phyloP scores from a whole-genome alignment of 2,888 invertebrate genomes.

The Sepioteuthis lessoniana region DNA sequence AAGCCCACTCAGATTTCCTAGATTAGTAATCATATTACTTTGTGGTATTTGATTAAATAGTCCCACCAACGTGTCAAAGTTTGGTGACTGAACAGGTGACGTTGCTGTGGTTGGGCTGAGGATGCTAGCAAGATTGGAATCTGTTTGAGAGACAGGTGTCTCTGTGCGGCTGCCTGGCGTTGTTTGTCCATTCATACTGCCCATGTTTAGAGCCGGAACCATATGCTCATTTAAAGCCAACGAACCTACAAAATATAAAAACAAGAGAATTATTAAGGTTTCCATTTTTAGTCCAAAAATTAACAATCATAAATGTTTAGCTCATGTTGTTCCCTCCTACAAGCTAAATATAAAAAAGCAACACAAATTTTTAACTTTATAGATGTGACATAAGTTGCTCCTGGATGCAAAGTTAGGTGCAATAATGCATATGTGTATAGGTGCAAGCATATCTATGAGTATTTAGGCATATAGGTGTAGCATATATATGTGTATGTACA shows the following conservation, averaged over 20 bases:
- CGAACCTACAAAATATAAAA: constrained; percentile 61
- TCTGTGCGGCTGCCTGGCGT: constrained; percentile 58
- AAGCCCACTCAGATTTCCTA: constrained; percentile 52
- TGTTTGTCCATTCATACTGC: constrained; percentile 52
- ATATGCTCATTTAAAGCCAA: constrained; percentile 71
- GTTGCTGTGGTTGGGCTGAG: constrained; percentile 52
- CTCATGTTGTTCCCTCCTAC: too few relatives aligned
- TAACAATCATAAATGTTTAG: too few relatives aligned
- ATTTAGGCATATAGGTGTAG: too few relatives aligned
- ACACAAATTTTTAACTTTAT: too few relatives aligned
- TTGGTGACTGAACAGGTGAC: constrained; percentile 60
- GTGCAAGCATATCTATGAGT: too few relatives aligned
- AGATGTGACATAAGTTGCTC: too few relatives aligned
- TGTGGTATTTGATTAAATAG: constrained; percentile 59
- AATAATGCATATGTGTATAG: too few relatives aligned
- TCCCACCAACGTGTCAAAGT: constrained; percentile 64
- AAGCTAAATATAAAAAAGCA: background rate
- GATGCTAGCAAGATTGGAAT: constrained; percentile 52
- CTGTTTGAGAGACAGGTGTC: constrained; percentile 60
- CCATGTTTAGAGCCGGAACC: constrained; percentile 68
- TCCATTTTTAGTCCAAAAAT: too few relatives aligned
- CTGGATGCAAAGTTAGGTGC: too few relatives aligned
- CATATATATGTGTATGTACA: too few relatives aligned
- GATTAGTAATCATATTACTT: constrained; percentile 51
- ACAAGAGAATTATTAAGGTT: background rate